Percentiles rank a stretch among this genome's conserved stretches.
phyloP scores from a whole-genome alignment of 2,888 invertebrate genomes.

The Volucella inanis region DNA sequence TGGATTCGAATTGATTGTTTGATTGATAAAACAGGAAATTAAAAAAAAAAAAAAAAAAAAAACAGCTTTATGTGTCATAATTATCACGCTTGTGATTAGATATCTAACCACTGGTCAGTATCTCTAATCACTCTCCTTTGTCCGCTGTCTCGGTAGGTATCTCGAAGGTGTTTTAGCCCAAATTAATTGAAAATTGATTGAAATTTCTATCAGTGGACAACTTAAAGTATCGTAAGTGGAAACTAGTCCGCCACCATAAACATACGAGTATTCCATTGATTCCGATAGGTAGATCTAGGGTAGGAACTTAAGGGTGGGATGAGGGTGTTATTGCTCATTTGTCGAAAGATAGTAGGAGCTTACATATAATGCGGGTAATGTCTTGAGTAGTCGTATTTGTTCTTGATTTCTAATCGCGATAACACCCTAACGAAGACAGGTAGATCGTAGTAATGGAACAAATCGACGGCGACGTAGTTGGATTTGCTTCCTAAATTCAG shows the following conservation, averaged over 20 bases:
- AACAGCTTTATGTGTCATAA: constrained; percentile 30
- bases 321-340: constrained; percentile 15
- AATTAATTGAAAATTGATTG: constrained; percentile 73
- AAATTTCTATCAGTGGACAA: constrained; percentile 64
- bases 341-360: constrained; percentile 44
- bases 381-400: constrained; percentile 63
- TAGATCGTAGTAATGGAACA: background rate
- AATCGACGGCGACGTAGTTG: background rate
- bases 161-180: background rate
- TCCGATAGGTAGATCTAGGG: no score
- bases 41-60: constrained; percentile 8
- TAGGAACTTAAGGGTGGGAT: background rate
- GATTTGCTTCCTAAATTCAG: constrained; percentile 58
- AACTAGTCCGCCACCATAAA: constrained; percentile 82
- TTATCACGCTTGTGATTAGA: constrained; percentile 24
- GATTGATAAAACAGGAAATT: no score
- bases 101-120: constrained; percentile 14
- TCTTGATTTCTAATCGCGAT: constrained; percentile 69
- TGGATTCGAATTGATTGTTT: no score
- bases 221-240: constrained; percentile 79
- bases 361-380: constrained; percentile 45
- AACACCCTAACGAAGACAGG: constrained; percentile 20
- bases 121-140: background rate
- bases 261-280: constrained; percentile 37
- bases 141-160: constrained; percentile 4